Conservation (phyloP, 92 coral and sea anemone species). For the Parazoanthus atlanticus region DNA sequence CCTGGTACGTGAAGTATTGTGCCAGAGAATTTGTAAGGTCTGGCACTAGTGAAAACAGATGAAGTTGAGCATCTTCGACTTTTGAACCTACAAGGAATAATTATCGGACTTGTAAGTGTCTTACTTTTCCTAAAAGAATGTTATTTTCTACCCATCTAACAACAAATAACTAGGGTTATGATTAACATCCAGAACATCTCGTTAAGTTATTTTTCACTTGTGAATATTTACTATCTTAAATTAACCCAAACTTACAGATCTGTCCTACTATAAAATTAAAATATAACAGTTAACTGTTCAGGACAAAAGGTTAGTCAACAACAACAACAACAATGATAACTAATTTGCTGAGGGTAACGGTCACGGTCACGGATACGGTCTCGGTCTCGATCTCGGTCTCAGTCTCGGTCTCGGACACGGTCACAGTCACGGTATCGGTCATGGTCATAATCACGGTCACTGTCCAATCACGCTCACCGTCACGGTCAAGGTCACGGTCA, state of each 20-base stretch:
- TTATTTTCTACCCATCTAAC: no score
- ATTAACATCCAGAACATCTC: no score
- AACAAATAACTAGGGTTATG: no score
- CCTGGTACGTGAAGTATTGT: constrained; percentile 57
- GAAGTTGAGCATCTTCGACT: constrained; percentile 4
- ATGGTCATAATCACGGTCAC: no score
- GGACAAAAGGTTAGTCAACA: no score
- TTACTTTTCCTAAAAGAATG: background rate
- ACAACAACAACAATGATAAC: no score
- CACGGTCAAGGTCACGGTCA: no score
- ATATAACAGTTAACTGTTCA: background rate
- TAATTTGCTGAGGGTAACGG: background rate
- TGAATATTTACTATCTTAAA: no score
- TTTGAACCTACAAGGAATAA: background rate
- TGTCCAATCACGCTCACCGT: no score
- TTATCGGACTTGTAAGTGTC: background rate
- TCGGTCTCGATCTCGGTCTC: background rate
- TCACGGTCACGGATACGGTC: background rate
- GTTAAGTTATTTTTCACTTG: no score
- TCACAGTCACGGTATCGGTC: background rate
- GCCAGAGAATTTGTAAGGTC: constrained; percentile 17
- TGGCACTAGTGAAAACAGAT: constrained; percentile 2
- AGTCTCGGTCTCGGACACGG: background rate
- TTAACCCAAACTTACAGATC: no score
- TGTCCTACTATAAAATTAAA: no score